These are phyloP conservation scores for Arctia plantaginis DNA, from an alignment of 2,888 invertebrate species.

Conservation along the genomic window DNA sequence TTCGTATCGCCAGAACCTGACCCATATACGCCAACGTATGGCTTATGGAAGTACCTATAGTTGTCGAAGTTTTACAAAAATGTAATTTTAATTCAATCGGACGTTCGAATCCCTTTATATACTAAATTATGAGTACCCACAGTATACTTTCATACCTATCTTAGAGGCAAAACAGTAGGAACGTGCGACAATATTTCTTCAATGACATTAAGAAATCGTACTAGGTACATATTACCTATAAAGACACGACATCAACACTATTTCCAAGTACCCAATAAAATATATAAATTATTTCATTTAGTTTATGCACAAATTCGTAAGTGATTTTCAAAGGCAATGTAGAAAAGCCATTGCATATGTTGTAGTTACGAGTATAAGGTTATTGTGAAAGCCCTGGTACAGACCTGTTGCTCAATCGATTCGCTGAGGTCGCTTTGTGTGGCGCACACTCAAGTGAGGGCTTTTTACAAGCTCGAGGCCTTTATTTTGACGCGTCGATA, in stretches of 20 bases:
- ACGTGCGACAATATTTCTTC: too few relatives aligned
- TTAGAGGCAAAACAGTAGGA: too few relatives aligned
- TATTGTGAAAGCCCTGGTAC: conserved; percentile 53
- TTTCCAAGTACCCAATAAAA: neutral
- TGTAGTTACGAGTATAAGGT: conserved; percentile 34
- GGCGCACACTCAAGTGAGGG: conserved; percentile 61
- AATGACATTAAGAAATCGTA: too few relatives aligned
- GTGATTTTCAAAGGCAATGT: conserved; percentile 41
- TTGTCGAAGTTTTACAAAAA: too few relatives aligned
- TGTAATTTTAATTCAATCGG: too few relatives aligned
- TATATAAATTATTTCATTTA: neutral
- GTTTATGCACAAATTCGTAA: conserved; percentile 32
- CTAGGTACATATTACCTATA: too few relatives aligned
- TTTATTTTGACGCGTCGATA: conserved; percentile 45
- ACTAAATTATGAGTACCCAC: too few relatives aligned
- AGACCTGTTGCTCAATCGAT: conserved; percentile 81
- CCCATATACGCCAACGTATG: too few relatives aligned
- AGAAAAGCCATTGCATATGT: conserved; percentile 39
- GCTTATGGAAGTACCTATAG: too few relatives aligned
- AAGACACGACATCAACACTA: neutral
- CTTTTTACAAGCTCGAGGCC: conserved; percentile 51
- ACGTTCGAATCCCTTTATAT: too few relatives aligned
- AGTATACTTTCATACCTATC: too few relatives aligned
- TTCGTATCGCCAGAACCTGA: too few relatives aligned
- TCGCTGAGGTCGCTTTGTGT: conserved; percentile 61